phyloP scores from a whole-genome alignment of 2,797 vertebrate species.

The Acridotheres tristis region DNA sequence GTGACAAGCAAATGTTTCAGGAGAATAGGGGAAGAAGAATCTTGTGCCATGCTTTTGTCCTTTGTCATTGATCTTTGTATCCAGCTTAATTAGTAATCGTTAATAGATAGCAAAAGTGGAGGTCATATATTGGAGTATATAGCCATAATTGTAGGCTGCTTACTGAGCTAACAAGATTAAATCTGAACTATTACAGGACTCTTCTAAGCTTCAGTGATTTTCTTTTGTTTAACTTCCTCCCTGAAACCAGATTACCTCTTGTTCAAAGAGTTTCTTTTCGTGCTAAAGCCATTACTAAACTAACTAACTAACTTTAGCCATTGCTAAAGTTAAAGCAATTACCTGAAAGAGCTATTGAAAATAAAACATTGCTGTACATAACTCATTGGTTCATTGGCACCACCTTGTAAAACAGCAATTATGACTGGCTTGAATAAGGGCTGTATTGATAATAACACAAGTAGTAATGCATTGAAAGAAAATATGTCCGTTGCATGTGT shows the following conservation, averaged over 20 bases:
- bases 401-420: neutral
- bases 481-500: fast-evolving
- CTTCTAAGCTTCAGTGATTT: constrained; percentile 1
- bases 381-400: neutral
- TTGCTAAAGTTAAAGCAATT: neutral
- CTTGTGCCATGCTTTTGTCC: neutral
- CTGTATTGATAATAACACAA: neutral
- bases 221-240: constrained; percentile 35
- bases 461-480: neutral
- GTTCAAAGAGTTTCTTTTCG: neutral
- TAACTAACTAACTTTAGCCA: too few species aligned
- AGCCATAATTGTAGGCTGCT: neutral
- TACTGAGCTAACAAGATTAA: constrained; percentile 13
- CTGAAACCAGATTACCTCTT: constrained; percentile 23
- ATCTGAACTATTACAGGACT: neutral
- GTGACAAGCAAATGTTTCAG: neutral
- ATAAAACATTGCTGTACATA: neutral
- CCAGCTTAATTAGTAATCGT: neutral
- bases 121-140: neutral
- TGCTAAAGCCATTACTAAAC: neutral
- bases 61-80: neutral
- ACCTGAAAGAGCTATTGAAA: neutral
- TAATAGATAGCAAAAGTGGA: neutral
- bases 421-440: neutral
- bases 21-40: neutral